Evolutionary conservation across 2,888 invertebrate species (phyloP), one percentile per base, ranked within the genome.

Genomic region (Drosophila neutralis): DNA sequence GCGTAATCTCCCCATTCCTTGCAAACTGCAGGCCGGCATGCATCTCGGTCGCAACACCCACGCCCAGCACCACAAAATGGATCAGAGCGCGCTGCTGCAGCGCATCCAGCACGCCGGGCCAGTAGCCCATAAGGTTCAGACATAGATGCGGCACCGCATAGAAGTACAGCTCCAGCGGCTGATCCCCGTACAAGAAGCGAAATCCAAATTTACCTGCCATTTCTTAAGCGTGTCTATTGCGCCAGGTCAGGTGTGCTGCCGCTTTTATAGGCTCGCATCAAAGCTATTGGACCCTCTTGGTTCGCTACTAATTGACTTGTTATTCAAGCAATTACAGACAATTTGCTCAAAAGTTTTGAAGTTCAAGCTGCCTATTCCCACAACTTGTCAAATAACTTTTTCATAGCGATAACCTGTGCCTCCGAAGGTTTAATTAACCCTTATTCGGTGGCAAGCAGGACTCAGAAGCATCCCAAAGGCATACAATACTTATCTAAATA

Each of bases 31-130:
- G 5, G 0, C 88, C 90, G 0, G 91, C 91, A 69, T 90, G 91
- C 24, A 91, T 24, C 58, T 91, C 91, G 0, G 90, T 90, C 24
- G 49, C 1, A 11, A 91, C 91, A 0, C 91, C 91, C 33, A 91
- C 80, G 29, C 67, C 45, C 61, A 91, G 56, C n/a, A 91, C 62
- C 3, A 71, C 15, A 35, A 91, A 87, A 54, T 91, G 73, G 2
- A 76, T 2, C 1, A 62, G 0, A 1, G 88, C 67, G 6, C 84
- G 75, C 13, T 21, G 15, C 0, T 59, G 52, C 13, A 59, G 7
- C 0, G 8, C 33, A 3, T 11, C 51, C 2, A 7, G 33, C 3
- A 2, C 5, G 1, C 21, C 53, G 0, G 91, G 91, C 91, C 91
- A 91, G 57, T 69, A 90, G 3, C 91, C 91, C 83, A 91, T 84